Conservation (phyloP, 1,140 invertebrate species). For the Odontomachus brunneus region DNA sequence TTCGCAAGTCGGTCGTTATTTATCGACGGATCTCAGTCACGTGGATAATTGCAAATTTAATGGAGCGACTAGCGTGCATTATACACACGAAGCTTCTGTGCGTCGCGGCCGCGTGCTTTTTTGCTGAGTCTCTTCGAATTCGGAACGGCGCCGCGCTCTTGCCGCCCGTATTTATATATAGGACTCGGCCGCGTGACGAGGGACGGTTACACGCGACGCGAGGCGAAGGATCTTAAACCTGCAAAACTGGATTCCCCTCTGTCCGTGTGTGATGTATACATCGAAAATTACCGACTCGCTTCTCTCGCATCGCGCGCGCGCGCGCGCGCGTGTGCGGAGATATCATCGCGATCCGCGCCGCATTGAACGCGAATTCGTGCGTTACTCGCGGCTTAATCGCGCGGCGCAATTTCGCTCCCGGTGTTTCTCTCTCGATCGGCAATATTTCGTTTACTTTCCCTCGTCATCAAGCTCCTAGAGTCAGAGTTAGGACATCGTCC, state of each 20-base stretch:
- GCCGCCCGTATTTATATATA: constrained; percentile 20
- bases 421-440: neutral
- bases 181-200: constrained; percentile 44
- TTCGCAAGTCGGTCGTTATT: no score
- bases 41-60: no score
- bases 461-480: no score
- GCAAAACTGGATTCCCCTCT: constrained; percentile 71
- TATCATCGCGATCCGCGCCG: constrained; percentile 50
- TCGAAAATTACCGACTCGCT: constrained; percentile 61
- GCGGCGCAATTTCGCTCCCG: constrained; percentile 53
- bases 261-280: constrained; percentile 63
- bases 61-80: neutral
- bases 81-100: neutral
- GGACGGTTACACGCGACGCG: constrained; percentile 54
- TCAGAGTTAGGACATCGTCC: no score
- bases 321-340: neutral
- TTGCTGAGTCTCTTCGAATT: constrained; percentile 28
- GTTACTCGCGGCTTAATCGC: constrained; percentile 25
- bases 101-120: neutral
- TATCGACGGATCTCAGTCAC: no score
- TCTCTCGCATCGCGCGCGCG: constrained; percentile 32
- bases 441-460: neutral
- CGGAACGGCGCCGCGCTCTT: constrained; percentile 36
- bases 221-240: constrained; percentile 69
- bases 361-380: constrained; percentile 23